These are phyloP conservation scores for Drosophila sordidula DNA, from an alignment of 2,888 invertebrate genomes.

Conservation along the genomic window DNA sequence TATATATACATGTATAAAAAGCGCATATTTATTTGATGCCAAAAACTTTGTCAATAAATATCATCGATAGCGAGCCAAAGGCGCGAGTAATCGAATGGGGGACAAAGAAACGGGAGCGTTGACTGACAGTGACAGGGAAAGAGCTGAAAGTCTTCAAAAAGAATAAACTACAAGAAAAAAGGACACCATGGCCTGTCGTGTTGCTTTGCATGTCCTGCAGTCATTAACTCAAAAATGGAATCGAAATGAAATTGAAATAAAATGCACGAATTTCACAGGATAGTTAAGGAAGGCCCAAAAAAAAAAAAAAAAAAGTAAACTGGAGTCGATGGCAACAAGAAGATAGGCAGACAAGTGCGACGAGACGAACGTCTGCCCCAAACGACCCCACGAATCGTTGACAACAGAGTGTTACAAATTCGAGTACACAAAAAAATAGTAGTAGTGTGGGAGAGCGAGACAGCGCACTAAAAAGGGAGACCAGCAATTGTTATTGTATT, in stretches of 20 bases:
- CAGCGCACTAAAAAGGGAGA: not conserved
- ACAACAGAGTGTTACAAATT: constrained; percentile 69
- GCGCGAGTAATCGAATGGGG: constrained; percentile 55
- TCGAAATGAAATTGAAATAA: constrained; percentile 82
- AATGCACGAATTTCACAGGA: constrained; percentile 67
- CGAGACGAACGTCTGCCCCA: constrained; percentile 39
- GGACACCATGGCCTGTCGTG: constrained; percentile 39
- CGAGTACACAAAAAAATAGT: constrained; percentile 45
- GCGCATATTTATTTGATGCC: constrained; percentile 58
- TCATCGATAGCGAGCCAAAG: constrained; percentile 64
- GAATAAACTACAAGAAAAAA: not conserved
- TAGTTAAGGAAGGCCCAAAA: constrained; percentile 19
- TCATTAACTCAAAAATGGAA: constrained; percentile 80
- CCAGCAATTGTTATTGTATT: constrained; percentile 34
- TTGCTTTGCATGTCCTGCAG: constrained; percentile 81
- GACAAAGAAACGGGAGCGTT: constrained; percentile 14
- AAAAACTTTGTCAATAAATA: constrained; percentile 74
- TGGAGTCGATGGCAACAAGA: constrained; percentile 14
- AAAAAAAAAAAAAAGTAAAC: constrained; percentile 1
- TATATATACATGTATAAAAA: constrained; percentile 24
- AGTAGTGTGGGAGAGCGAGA: not conserved
- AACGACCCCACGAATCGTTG: constrained; percentile 50
- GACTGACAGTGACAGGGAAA: constrained; percentile 46
- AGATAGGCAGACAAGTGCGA: constrained; percentile 35
- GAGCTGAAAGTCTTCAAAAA: constrained; percentile 13